Percentiles rank a stretch among this genome's conserved stretches.
phyloP scores from a whole-genome alignment of 2,113 vertebrate species.

The Callospermophilus lateralis region DNA sequence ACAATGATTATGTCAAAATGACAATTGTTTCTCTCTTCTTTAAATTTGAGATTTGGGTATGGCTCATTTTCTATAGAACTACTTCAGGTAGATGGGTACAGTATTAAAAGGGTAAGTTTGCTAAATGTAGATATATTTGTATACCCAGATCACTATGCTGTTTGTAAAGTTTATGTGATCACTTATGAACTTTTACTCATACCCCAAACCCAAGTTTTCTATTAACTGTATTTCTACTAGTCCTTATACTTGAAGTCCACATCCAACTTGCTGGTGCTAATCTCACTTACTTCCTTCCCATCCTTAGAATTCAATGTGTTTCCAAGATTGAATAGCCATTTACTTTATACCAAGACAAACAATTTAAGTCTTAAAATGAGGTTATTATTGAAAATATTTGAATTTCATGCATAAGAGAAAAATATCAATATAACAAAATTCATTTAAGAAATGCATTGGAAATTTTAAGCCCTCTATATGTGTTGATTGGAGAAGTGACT shows the following conservation, averaged over 20 bases:
- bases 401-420: neutral
- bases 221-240: too few relatives aligned
- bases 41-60: neutral
- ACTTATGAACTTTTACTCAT: too few relatives aligned
- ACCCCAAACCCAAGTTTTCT: neutral
- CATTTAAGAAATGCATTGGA: neutral
- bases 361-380: neutral
- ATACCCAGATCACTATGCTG: neutral
- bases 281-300: neutral
- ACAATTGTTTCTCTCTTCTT: neutral
- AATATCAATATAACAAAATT: neutral
- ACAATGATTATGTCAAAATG: neutral
- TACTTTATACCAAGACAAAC: neutral
- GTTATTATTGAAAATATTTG: neutral
- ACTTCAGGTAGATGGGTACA: accelerated
- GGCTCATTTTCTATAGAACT: neutral
- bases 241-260: neutral
- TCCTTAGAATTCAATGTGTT: neutral
- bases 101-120: neutral
- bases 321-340: neutral
- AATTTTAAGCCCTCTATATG: neutral
- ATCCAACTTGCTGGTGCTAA: too few relatives aligned
- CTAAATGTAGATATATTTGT: neutral
- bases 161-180: neutral
- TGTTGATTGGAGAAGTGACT: neutral